Evolutionary conservation across 2,888 invertebrate species (phyloP), one percentile per base, ranked within the genome.

Genomic region (Caenorhabditis sp.): DNA sequence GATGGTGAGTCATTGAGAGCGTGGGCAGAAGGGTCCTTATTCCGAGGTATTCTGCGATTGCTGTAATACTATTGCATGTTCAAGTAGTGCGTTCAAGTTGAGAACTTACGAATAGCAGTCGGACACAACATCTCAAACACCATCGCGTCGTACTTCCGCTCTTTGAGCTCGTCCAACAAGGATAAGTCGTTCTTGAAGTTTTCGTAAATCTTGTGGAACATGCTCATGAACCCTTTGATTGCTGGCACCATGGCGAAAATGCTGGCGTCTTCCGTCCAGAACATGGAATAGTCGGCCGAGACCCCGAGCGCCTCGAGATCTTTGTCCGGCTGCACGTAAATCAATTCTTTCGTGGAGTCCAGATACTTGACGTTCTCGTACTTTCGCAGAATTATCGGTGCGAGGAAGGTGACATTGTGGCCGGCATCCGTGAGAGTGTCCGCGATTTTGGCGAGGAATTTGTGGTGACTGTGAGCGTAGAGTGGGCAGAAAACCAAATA

Each of bases 401-500:
- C 66, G 3, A 66, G 41, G 15, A 66, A 66, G 5, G 66, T 66
- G 13, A 72, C 63, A 63, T 72, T 63, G 32, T 72, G 72, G 3
- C 72, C 72, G 2, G 56, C 72, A 27, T 63, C 58, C 1, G 63
- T 52, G 7, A 72, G 35, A 11, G 58, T 63, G 15, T 72, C 72
- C n/a, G 72, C 56, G 11, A 72, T 56, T 50, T 63, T 59, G 0
- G 59, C 63, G 15, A 55, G 55, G 30, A 72, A 72, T 17, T 58
- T 58, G 26, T 63, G 50, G 50, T 72, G 72, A 37, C 72, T 72
- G 56, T 63, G 63, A 17, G 56, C 72, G 37, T 55, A 63, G 7
- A 72, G 20, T 9, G 66, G 66, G 11, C 66, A 63, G 26, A 63
- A 63, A 24, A 63, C 53, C 1, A 63, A 20, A 45, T 43, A 63